These are phyloP conservation scores for Oncorhynchus keta DNA, from an alignment of 2,113 vertebrate genomes.

Conservation along the genomic window DNA sequence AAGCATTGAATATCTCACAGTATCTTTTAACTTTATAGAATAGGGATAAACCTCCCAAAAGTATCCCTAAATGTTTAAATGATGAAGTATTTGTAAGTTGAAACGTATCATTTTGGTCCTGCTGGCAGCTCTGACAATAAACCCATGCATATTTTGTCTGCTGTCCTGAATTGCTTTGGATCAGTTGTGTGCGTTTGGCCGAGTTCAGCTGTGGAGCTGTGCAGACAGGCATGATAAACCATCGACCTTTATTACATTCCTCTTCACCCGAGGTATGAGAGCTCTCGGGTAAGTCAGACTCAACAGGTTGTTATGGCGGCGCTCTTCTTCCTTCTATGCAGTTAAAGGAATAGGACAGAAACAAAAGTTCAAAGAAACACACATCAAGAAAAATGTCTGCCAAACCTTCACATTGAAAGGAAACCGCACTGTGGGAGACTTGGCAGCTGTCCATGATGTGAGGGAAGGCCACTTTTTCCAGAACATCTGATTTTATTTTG, in stretches of 20 bases:
- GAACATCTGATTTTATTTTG: slow-evolving; percentile 21
- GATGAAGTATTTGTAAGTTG: not conserved
- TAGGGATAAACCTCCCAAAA: not conserved
- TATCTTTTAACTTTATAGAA: not conserved
- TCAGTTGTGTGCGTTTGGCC: too few relatives aligned
- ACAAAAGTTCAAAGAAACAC: slow-evolving; percentile 1
- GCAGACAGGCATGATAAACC: too few relatives aligned
- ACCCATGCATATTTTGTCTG: too few relatives aligned
- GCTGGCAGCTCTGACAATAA: too few relatives aligned
- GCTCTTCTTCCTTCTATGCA: not conserved
- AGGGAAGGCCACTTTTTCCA: slow-evolving; percentile 13
- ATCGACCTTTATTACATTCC: too few relatives aligned
- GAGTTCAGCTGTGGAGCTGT: too few relatives aligned
- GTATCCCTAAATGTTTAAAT: not conserved
- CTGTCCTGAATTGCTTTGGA: too few relatives aligned
- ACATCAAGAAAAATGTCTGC: slow-evolving; percentile 7
- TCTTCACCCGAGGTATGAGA: too few relatives aligned
- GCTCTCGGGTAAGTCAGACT: not conserved
- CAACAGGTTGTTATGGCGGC: not conserved
- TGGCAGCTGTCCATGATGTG: slow-evolving; percentile 11
- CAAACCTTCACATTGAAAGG: not conserved
- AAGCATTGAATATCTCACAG: not conserved
- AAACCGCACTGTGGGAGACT: slow-evolving; percentile 13
- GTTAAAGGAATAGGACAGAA: not conserved
- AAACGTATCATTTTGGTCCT: not conserved